These are phyloP conservation scores for Beris morrisii DNA, from an alignment of 2,888 invertebrate genomes.

Conservation along the genomic window DNA sequence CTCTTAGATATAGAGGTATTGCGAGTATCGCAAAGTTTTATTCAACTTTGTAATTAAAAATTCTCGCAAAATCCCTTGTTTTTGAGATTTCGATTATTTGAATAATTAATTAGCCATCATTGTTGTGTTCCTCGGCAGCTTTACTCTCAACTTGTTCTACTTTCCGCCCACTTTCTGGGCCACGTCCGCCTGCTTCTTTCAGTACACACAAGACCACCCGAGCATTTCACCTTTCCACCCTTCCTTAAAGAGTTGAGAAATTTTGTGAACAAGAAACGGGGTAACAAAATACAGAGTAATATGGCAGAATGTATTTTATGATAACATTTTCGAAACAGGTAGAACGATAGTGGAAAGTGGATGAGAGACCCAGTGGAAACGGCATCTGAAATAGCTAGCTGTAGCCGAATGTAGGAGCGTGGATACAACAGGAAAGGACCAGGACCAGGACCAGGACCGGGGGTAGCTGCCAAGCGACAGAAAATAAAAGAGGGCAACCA, in stretches of 20 bases:
- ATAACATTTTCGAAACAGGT: slow-evolving; percentile 33
- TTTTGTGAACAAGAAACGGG: slow-evolving; percentile 26
- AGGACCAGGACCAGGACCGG: too few relatives aligned
- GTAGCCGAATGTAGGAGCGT: too few relatives aligned
- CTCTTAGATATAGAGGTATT: slow-evolving; percentile 1
- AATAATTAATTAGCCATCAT: slow-evolving; percentile 41
- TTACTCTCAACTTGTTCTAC: slow-evolving; percentile 1
- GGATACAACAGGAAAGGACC: too few relatives aligned
- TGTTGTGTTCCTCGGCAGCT: slow-evolving; percentile 38
- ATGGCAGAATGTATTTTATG: slow-evolving; percentile 35
- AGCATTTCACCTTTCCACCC: slow-evolving; percentile 17
- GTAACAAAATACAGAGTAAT: slow-evolving; percentile 34
- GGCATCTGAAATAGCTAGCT: too few relatives aligned
- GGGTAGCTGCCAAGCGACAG: not conserved
- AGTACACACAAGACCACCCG: slow-evolving; percentile 12
- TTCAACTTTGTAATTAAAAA: slow-evolving; percentile 40
- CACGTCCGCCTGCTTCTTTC: slow-evolving; percentile 17
- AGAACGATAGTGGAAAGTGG: too few relatives aligned
- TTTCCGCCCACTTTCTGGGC: slow-evolving; percentile 6
- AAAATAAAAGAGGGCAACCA: slow-evolving; percentile 22
- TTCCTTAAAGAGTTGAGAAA: slow-evolving; percentile 29
- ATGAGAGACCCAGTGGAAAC: too few relatives aligned
- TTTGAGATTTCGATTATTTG: slow-evolving; percentile 40
- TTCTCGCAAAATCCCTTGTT: slow-evolving; percentile 40
- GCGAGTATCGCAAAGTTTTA: slow-evolving; percentile 32